phyloP scores from a whole-genome alignment of 1,140 invertebrate species.

The Ceratitis capitata region DNA sequence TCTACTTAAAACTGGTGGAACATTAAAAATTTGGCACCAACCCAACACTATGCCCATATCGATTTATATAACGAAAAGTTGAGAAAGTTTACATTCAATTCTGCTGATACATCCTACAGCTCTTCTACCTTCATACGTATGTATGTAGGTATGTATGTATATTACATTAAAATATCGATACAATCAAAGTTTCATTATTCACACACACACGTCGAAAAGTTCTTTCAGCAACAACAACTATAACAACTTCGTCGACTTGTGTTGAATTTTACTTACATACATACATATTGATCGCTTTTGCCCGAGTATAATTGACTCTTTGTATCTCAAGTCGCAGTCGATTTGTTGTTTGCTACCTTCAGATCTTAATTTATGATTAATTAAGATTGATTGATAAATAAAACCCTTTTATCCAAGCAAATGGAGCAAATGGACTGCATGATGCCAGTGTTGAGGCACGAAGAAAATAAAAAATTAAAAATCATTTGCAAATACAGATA shows the following conservation, averaged over 20 bases:
- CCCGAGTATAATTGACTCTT: not conserved
- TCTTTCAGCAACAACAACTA: not conserved
- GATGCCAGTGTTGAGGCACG: too few relatives aligned
- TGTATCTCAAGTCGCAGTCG: not conserved
- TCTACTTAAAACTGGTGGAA: too few relatives aligned
- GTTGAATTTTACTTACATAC: not conserved
- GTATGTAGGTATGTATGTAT: too few relatives aligned
- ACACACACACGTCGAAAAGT: not conserved
- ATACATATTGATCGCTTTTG: not conserved
- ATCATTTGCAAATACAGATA: too few relatives aligned
- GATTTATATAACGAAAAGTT: not conserved
- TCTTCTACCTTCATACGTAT: not conserved
- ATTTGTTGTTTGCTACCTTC: conserved; percentile 41
- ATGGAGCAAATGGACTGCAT: too few relatives aligned
- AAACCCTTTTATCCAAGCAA: not conserved
- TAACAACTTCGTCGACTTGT: not conserved
- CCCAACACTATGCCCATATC: too few relatives aligned
- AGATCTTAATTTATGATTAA: conserved; percentile 62
- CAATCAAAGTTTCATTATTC: not conserved
- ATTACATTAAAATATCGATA: too few relatives aligned
- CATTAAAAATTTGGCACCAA: too few relatives aligned
- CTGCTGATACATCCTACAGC: not conserved
- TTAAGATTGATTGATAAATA: conserved; percentile 64
- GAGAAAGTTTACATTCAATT: not conserved
- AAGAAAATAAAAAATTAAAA: too few relatives aligned